Evolutionary conservation across 2,797 vertebrate species (phyloP).

Genomic region (Oryzias dopingdopingensis): DNA sequence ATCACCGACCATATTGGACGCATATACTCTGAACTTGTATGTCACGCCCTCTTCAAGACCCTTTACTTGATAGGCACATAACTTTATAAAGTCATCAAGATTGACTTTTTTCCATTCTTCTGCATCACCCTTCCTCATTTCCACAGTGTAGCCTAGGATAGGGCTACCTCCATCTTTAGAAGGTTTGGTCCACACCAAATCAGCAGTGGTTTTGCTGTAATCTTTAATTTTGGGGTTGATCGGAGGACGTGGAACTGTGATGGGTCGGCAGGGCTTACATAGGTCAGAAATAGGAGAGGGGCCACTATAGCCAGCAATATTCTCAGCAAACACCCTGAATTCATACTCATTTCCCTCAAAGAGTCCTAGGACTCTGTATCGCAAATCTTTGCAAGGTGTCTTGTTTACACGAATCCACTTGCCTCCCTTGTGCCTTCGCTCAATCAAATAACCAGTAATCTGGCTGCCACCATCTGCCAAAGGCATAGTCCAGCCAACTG

Average conservation of each 20-base stretch:
- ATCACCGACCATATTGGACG: conserved; percentile 94
- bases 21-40: conserved; percentile 92
- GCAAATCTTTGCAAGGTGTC: conserved; percentile 88
- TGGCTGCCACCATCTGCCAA: conserved; percentile 93
- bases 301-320: conserved; percentile 91
- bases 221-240: conserved; percentile 97
- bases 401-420: conserved; percentile 99
- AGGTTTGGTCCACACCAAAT: conserved; percentile 96
- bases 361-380: conserved; percentile 89
- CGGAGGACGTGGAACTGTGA: conserved; percentile 90
- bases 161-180: conserved; percentile 94
- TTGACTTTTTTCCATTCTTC: conserved; percentile 92
- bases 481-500: conserved; percentile 92
- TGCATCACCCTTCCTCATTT: conserved; percentile 87
- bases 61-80: conserved; percentile 88
- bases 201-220: conserved; percentile 89
- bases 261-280: conserved; percentile 90
- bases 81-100: conserved; percentile 91
- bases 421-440: conserved; percentile 91
- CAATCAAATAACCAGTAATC: conserved; percentile 93
- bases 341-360: conserved; percentile 97
- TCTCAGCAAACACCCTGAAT: conserved; percentile 98
- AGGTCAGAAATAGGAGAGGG: conserved; percentile 93
- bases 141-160: conserved; percentile 92
- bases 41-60: conserved; percentile 89